Base-by-base conservation (phyloP, 2,113 vertebrate genomes). In the Propithecus coquereli region DNA sequence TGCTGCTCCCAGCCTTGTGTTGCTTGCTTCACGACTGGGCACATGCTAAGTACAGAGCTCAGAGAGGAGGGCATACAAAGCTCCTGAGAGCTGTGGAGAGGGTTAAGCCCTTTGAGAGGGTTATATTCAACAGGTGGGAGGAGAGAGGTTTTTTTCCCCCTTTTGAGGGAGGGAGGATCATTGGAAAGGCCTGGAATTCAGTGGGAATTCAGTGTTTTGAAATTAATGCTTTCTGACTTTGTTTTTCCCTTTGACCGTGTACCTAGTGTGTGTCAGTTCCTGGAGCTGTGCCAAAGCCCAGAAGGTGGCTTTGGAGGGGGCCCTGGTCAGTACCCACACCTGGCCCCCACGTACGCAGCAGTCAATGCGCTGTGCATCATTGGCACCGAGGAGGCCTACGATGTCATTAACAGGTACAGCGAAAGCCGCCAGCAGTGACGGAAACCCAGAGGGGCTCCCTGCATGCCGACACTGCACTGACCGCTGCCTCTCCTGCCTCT, bases 361-460 rank as follows among this genome's bases (percentile, higher is more conserved):
- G 99, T 99, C 97, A 99, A 99, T 1, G 99, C 99, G 0, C 99
- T 99, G 71, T 99, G 99, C 95, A 99, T 99, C 99, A 99, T 99
- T 32, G 99, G 99, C 92, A 99, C 99, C 0, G 99, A 99, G 87
- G 99, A 99, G 97, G 99, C 99, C 8, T 99, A 99, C 6, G 79
- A 88, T 0, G 83, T 99, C 95, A 99, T 99, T 45, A 96, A 99
- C 99, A 99, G 99, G 99, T 99, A 98, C 5, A 6, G 86, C 54
- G 8, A 37, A 14, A 70, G 68, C 86, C 50, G 68, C 86, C 66
- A 20, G 40, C 43, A 0, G 45, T 23, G 43, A 12, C 0, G 1
- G 87, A n/a, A 47, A 30, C 45, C 14, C 52, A 5, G 32, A 61
- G 30, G 45, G 73, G 68, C 17, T 32, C 18, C 80, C 52, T 0